phyloP scores from a whole-genome alignment of 2,113 vertebrate genomes.

The Callaeas wilsoni region DNA sequence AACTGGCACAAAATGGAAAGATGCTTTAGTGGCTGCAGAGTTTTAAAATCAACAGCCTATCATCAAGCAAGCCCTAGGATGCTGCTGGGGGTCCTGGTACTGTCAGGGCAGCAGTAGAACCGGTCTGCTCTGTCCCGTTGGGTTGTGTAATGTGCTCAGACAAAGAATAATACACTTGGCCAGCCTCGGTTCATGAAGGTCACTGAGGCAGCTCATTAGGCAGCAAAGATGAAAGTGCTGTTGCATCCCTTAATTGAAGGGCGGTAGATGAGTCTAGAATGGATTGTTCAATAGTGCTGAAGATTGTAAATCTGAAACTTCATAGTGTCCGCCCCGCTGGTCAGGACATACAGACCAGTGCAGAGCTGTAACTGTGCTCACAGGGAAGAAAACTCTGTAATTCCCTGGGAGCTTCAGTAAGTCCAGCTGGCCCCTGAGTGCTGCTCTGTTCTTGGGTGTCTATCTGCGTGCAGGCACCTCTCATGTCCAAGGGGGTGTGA shows the following conservation, averaged over 20 bases:
- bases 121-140: neutral
- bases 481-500: neutral
- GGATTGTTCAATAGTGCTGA: neutral
- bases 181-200: accelerated
- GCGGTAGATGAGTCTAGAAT: neutral
- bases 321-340: neutral
- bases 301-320: neutral
- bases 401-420: neutral
- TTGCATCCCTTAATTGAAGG: neutral
- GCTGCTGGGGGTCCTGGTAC: neutral
- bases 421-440: neutral
- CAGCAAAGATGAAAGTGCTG: neutral
- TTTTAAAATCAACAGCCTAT: neutral
- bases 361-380: neutral
- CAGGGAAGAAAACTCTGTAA: neutral
- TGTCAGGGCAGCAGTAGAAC: neutral
- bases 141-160: neutral
- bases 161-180: accelerated
- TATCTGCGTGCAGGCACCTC: neutral
- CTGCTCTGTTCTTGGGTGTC: neutral
- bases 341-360: neutral
- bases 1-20: no score
- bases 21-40: neutral
- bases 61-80: accelerated
- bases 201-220: neutral